These are phyloP conservation scores for Simalia tracyae DNA, from an alignment of 2,797 vertebrate genomes.

Conservation along the genomic window DNA sequence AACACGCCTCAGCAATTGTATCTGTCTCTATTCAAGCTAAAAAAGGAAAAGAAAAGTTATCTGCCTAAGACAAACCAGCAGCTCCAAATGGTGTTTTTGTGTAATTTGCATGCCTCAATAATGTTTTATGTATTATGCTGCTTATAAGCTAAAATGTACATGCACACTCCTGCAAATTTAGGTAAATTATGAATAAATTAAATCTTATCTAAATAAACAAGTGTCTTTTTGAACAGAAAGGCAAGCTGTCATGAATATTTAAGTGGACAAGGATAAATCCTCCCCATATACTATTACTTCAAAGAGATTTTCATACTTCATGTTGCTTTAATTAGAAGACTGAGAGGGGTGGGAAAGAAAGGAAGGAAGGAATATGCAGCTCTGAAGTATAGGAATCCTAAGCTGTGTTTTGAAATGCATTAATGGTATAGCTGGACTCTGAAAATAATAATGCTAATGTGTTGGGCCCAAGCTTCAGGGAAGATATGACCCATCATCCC, in stretches of 20 bases:
- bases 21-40: constrained; percentile 58
- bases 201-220: constrained; percentile 86
- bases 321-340: constrained; percentile 44
- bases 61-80: constrained; percentile 71
- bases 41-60: constrained; percentile 68
- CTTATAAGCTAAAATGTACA: constrained; percentile 78
- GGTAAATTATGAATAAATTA: constrained; percentile 86
- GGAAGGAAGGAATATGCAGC: constrained; percentile 27
- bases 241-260: constrained; percentile 80
- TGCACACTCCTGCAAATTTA: constrained; percentile 77
- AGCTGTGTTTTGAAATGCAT: not conserved
- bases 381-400: constrained; percentile 20
- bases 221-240: constrained; percentile 78
- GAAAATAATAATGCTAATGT: not conserved
- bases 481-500: not conserved
- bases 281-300: constrained; percentile 68
- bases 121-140: constrained; percentile 78
- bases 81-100: constrained; percentile 60
- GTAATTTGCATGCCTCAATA: constrained; percentile 74
- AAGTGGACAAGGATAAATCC: constrained; percentile 76
- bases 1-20: constrained; percentile 59
- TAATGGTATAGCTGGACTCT: not conserved
- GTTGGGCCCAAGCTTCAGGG: not conserved
- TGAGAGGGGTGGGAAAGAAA: constrained; percentile 49
- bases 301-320: constrained; percentile 67